Percentiles rank a stretch among this genome's conserved stretches.
phyloP scores from a whole-genome alignment of 2,888 invertebrate species.

The Creontiades dilutus region DNA sequence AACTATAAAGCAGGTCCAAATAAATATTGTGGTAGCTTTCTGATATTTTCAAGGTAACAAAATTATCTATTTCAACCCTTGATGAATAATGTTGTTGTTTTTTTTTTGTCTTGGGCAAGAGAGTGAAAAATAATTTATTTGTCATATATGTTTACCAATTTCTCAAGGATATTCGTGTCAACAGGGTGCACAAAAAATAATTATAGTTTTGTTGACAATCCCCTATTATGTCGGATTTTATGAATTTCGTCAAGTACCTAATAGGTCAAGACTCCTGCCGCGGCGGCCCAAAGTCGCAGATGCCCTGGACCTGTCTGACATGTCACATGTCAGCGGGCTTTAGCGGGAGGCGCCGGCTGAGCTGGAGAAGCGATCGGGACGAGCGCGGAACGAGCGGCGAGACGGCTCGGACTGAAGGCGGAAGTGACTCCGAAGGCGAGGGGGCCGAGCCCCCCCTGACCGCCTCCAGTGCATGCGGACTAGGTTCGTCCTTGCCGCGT shows the following conservation, averaged over 20 bases:
- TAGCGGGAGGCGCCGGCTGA: slow-evolving; percentile 29
- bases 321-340: slow-evolving; percentile 61
- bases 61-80: too few relatives aligned
- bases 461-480: slow-evolving; percentile 34
- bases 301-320: slow-evolving; percentile 62
- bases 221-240: not conserved
- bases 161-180: too few relatives aligned
- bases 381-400: slow-evolving; percentile 47
- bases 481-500: not conserved
- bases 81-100: too few relatives aligned
- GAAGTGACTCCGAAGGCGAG: slow-evolving; percentile 24
- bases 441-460: not conserved
- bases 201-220: slow-evolving; percentile 11
- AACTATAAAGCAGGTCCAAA: too few relatives aligned
- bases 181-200: too few relatives aligned
- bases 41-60: too few relatives aligned
- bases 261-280: slow-evolving; percentile 64
- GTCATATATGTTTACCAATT: too few relatives aligned
- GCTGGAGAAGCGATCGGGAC: slow-evolving; percentile 1
- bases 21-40: too few relatives aligned
- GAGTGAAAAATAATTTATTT: too few relatives aligned
- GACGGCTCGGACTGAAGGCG: slow-evolving; percentile 48
- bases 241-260: slow-evolving; percentile 43
- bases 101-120: too few relatives aligned
- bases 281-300: slow-evolving; percentile 68